A percentile compares a stretch with the other conserved stretches of the same genome.
Conservation (phyloP, 1,140 invertebrate species). For the Solenopsis invicta region DNA sequence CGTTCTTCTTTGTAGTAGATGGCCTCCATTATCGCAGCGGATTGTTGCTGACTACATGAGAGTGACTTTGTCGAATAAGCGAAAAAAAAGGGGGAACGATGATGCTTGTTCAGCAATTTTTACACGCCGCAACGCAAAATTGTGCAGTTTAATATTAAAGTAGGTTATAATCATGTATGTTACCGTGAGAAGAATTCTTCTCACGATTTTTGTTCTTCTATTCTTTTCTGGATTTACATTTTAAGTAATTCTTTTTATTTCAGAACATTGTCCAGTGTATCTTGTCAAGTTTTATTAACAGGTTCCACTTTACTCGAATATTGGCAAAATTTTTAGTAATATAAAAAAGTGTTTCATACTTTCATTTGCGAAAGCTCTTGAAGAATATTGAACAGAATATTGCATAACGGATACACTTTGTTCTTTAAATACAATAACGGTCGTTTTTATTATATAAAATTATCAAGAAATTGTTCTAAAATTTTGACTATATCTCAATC, state of each 20-base stretch:
- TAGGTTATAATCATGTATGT: not conserved
- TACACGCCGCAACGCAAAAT: slow-evolving; percentile 5
- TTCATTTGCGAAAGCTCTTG: not conserved
- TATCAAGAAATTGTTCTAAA: not conserved
- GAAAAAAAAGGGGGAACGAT: slow-evolving; percentile 51
- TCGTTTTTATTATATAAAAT: not conserved
- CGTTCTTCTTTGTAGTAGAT: slow-evolving; percentile 21
- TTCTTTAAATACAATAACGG: not conserved
- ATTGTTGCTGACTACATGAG: slow-evolving; percentile 58
- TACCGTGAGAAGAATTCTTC: not conserved
- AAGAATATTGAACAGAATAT: not conserved
- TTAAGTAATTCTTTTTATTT: not conserved
- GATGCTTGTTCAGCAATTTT: slow-evolving; percentile 48
- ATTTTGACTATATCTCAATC: not conserved
- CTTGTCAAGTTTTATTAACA: not conserved
- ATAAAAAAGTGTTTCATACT: not conserved
- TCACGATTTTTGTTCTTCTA: not conserved
- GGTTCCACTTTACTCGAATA: not conserved
- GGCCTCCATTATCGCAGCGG: not conserved
- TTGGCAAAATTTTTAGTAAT: not conserved
- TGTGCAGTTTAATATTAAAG: slow-evolving; percentile 20
- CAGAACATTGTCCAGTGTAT: not conserved
- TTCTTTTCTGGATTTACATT: not conserved
- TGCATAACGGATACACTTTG: not conserved
- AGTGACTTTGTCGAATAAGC: slow-evolving; percentile 69